A percentile compares a stretch with the other conserved stretches of the same genome.
Conservation (phyloP, 2,113 vertebrate genomes). For the Bos javanicus region DNA sequence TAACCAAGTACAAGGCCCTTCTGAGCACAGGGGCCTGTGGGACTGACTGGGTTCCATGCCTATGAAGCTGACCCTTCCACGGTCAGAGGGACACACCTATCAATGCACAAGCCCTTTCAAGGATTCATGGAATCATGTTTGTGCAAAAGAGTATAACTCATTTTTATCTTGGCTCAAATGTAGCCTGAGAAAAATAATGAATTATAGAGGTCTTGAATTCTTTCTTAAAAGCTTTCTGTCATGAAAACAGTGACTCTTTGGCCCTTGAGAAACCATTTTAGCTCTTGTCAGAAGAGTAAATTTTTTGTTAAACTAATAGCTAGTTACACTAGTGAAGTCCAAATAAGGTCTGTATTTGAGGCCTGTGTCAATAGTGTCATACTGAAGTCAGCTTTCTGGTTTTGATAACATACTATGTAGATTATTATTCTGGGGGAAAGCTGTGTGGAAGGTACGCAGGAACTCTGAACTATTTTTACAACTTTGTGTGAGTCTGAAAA, state of each 20-base stretch:
- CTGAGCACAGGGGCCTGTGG: neutral
- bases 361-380: accelerated
- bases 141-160: neutral
- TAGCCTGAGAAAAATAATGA: neutral
- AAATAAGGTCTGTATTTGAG: neutral
- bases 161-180: neutral
- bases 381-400: neutral
- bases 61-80: accelerated
- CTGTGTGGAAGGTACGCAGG: neutral
- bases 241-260: neutral
- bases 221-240: neutral
- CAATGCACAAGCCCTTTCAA: neutral
- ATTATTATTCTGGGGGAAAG: neutral
- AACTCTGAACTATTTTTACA: neutral
- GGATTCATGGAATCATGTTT: neutral
- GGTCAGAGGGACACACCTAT: neutral
- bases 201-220: neutral
- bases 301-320: neutral
- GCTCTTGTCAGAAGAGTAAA: neutral
- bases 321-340: neutral
- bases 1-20: neutral
- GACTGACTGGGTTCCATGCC: accelerated
- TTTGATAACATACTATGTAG: accelerated
- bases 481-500: neutral
- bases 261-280: neutral